These are phyloP conservation scores for Ornithoptera priamus DNA, from an alignment of 2,888 invertebrate genomes.

Conservation along the genomic window DNA sequence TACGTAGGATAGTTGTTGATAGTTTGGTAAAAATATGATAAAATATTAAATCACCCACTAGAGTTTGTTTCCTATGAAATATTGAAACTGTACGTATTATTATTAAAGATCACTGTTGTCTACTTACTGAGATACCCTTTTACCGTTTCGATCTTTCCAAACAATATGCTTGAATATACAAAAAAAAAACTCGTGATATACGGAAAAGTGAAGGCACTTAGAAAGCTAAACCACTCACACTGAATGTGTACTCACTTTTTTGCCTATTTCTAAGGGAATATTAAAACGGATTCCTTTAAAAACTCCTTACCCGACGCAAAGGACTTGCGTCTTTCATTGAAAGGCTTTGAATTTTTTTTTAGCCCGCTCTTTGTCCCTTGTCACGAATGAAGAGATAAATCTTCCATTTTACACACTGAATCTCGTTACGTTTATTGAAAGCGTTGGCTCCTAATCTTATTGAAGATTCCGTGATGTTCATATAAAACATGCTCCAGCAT, in stretches of 20 bases:
- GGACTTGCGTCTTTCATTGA: slow-evolving; percentile 61
- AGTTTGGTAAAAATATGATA: too few relatives aligned
- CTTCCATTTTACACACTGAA: slow-evolving; percentile 63
- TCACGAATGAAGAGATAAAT: slow-evolving; percentile 55
- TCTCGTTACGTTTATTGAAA: slow-evolving; percentile 65
- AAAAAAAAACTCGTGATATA: slow-evolving; percentile 3
- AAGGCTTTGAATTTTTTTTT: slow-evolving; percentile 66
- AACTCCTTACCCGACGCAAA: slow-evolving; percentile 53
- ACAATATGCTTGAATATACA: background rate
- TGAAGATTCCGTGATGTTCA: slow-evolving; percentile 41
- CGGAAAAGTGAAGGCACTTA: slow-evolving; percentile 9
- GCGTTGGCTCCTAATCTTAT: slow-evolving; percentile 49
- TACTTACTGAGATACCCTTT: background rate
- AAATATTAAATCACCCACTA: background rate
- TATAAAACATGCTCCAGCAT: slow-evolving; percentile 31
- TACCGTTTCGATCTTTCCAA: background rate
- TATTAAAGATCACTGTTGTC: background rate
- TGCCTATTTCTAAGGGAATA: slow-evolving; percentile 49
- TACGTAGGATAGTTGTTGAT: too few relatives aligned
- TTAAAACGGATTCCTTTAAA: slow-evolving; percentile 60
- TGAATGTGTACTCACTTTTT: slow-evolving; percentile 41
- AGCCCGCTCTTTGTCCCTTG: slow-evolving; percentile 47
- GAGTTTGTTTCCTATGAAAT: too few relatives aligned
- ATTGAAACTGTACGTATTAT: background rate
- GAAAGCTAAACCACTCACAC: slow-evolving; percentile 7